Conservation (phyloP, 2,797 vertebrate species). For the Tokudaia muenninki region DNA sequence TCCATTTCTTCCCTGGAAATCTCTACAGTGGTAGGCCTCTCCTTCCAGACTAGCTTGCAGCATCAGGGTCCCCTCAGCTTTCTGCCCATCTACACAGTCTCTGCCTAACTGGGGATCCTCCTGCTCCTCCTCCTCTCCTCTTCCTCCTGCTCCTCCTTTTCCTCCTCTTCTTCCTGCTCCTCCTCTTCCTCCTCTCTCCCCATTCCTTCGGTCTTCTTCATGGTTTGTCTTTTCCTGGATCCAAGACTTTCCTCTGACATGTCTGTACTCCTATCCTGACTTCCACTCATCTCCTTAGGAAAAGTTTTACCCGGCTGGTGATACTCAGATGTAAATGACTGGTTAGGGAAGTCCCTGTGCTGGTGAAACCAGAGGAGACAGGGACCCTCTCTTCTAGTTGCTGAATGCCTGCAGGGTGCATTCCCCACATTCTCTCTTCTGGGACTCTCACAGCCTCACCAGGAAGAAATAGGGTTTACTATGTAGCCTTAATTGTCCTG, state of each 20-base stretch:
- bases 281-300: background rate
- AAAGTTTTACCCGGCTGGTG: background rate
- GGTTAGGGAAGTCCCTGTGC: background rate
- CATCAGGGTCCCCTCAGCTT: background rate
- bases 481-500: background rate
- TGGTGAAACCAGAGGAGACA: background rate
- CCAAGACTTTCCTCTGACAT: background rate
- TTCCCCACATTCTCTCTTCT: background rate
- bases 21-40: background rate
- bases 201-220: background rate
- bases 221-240: background rate
- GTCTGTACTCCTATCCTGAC: too few species aligned
- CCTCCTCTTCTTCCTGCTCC: too few species aligned
- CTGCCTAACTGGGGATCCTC: background rate
- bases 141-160: too few species aligned
- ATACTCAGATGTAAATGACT: background rate
- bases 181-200: too few species aligned
- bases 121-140: background rate
- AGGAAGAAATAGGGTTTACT: background rate
- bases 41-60: too few species aligned
- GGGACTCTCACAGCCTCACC: background rate
- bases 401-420: rapidly evolving
- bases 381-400: background rate
- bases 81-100: background rate
- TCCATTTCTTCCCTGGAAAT: background rate